phyloP scores from a whole-genome alignment of 1,140 invertebrate genomes.

The Trypoxylus dichotomus region DNA sequence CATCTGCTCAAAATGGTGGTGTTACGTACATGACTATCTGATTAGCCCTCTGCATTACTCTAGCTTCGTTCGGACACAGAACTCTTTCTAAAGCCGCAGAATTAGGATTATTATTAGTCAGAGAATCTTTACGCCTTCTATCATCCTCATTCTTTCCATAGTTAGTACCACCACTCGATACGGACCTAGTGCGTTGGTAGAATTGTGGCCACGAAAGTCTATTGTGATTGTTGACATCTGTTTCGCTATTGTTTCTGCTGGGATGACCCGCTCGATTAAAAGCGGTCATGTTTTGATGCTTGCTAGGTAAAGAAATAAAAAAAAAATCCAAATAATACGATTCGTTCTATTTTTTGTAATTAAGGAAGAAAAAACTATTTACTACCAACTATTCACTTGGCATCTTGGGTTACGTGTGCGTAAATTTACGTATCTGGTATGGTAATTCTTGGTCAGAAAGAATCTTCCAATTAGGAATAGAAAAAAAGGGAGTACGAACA shows the following conservation, averaged over 20 bases:
- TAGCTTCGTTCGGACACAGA: constrained; percentile 69
- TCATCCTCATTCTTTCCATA: constrained; percentile 37
- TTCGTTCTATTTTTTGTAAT: too few species aligned
- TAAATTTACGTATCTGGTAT: too few species aligned
- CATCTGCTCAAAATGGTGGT: neutral
- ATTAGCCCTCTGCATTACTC: constrained; percentile 79
- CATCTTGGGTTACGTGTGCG: too few species aligned
- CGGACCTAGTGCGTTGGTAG: constrained; percentile 46
- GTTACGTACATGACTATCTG: constrained; percentile 82
- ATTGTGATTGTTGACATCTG: constrained; percentile 44
- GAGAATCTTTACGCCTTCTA: constrained; percentile 43
- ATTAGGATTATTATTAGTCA: constrained; percentile 33
- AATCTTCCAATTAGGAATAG: too few species aligned
- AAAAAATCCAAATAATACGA: constrained; percentile 25
- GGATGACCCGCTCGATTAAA: constrained; percentile 38
- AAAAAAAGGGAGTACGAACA: neutral
- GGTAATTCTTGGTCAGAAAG: too few species aligned
- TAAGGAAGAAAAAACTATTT: too few species aligned
- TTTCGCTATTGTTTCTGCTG: constrained; percentile 40
- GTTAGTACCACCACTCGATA: neutral
- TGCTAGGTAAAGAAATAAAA: constrained; percentile 38
- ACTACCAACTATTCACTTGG: too few species aligned
- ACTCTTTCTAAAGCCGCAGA: constrained; percentile 57
- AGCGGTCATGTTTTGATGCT: constrained; percentile 48
- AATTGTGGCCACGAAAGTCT: constrained; percentile 51